phyloP scores from a whole-genome alignment of 2,888 invertebrate genomes.

The Andrena marginata region DNA sequence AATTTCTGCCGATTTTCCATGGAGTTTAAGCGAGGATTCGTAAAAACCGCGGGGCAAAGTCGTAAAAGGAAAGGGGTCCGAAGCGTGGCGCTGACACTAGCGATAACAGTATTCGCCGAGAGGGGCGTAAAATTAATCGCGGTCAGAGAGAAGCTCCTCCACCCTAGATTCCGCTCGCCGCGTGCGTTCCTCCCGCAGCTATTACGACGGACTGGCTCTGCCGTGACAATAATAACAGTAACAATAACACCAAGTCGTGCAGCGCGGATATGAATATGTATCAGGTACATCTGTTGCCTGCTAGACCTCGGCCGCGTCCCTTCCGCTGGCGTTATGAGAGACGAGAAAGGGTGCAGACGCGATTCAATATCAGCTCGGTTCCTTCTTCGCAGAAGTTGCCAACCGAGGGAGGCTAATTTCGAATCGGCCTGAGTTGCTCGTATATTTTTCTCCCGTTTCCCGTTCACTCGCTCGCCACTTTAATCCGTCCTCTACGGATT shows the following conservation, averaged over 20 bases:
- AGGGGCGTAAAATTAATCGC: constrained; percentile 21
- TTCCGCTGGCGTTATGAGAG: constrained; percentile 65
- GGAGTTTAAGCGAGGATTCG: neutral
- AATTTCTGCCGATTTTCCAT: neutral
- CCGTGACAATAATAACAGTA: constrained; percentile 70
- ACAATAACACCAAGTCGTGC: constrained; percentile 64
- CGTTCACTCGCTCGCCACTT: neutral
- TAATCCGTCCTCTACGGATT: neutral
- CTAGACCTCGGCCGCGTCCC: constrained; percentile 54
- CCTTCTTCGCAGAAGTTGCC: constrained; percentile 57
- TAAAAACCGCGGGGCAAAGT: neutral
- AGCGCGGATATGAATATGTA: constrained; percentile 78
- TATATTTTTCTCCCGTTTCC: constrained; percentile 34
- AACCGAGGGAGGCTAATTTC: constrained; percentile 58
- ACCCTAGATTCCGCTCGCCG: neutral
- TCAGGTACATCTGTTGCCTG: constrained; percentile 79
- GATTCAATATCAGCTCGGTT: constrained; percentile 74
- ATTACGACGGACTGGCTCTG: constrained; percentile 49
- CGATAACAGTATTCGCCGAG: constrained; percentile 11
- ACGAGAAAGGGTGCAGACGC: constrained; percentile 74
- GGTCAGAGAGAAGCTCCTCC: constrained; percentile 1
- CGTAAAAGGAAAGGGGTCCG: neutral
- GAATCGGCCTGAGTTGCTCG: constrained; percentile 10
- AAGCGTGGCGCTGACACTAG: neutral
- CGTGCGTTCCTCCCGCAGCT: constrained; percentile 35